These are phyloP conservation scores for Diplolepis rosae DNA, from an alignment of 2,888 invertebrate genomes.

Conservation along the genomic window DNA sequence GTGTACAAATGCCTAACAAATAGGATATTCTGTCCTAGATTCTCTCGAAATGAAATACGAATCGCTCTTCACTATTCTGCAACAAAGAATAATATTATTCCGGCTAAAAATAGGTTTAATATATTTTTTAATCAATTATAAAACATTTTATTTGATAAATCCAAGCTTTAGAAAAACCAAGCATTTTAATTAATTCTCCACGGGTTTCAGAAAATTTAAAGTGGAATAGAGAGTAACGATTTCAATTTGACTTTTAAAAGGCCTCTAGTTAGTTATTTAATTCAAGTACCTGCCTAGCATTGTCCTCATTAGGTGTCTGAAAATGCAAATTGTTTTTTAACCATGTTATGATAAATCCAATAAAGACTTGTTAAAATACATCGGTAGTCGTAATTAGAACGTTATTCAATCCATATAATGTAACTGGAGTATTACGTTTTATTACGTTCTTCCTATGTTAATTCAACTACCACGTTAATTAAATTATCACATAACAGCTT, in stretches of 20 bases:
- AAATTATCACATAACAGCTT: conserved; percentile 42
- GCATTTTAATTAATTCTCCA: too few relatives aligned
- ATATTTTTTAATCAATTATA: too few relatives aligned
- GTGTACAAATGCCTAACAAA: conserved; percentile 26
- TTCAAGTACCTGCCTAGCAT: conserved; percentile 48
- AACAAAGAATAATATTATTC: too few relatives aligned
- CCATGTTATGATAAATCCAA: conserved; percentile 34
- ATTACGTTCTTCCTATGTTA: conserved; percentile 41
- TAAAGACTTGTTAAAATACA: conserved; percentile 42
- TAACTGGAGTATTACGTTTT: conserved; percentile 44
- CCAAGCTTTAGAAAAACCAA: too few relatives aligned
- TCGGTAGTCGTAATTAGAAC: conserved; percentile 61
- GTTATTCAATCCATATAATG: conserved; percentile 63
- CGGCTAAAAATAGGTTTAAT: too few relatives aligned
- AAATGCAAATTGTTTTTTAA: conserved; percentile 54
- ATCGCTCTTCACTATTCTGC: too few relatives aligned
- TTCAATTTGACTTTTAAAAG: conserved; percentile 45
- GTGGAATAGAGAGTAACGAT: too few relatives aligned
- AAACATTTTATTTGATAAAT: too few relatives aligned
- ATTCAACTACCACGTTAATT: too few relatives aligned
- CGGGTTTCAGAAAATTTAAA: too few relatives aligned
- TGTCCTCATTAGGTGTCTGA: conserved; percentile 35
- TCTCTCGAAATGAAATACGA: conserved; percentile 11
- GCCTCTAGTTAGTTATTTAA: conserved; percentile 54
- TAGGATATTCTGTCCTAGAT: conserved; percentile 12